Base-by-base conservation (phyloP, 2,113 vertebrate species). In the Anser cygnoides region DNA sequence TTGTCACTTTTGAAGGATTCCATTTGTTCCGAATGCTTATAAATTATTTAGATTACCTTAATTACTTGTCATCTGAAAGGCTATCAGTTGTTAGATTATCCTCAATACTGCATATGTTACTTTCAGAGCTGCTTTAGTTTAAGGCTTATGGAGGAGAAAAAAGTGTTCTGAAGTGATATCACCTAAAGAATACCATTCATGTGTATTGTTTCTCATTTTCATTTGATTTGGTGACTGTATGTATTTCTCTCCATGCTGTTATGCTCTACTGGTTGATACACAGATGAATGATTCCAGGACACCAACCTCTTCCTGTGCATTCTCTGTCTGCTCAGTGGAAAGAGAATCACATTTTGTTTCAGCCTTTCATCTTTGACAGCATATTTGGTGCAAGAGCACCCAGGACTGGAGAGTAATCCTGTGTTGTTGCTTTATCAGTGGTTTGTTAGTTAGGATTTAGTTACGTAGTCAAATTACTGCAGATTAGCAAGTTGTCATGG, bases 1-100 rank as follows among this genome's bases (percentile, higher is more conserved):
- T 25, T 84, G 91, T 87, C 57, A 61, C 80, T 84, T 91, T 35
- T 92, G 77, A 89, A 92, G 77, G 49, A 62, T 84, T 87, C 35
- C 0, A 20, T 95, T 97, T 87, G 26, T 79, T 84, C 74, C 76
- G 41, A 76, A 26, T 82, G 22, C 59, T 87, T 83, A 26, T 65
- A 84, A 85, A 65, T 85, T 6, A 76, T 79, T 76, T 89, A 68
- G 22, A 79, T 87, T 25, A 44, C 77, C 70, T 50, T 87, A 81
- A 91, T 87, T 92, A 79, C 54, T 89, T 3, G 7, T 82, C 21
- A 37, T 52, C 43, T 62, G 89, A 85, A 92, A 92, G 66, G 16
- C 14, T 58, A 13, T 71, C 5, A 81, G 2, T 71, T 90, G 29
- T 63, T 86, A 44, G 35, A 72, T 50, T 65, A 43, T 59, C 43